Conservation (phyloP, 2,888 invertebrate species). For the Tethea ocularis region DNA sequence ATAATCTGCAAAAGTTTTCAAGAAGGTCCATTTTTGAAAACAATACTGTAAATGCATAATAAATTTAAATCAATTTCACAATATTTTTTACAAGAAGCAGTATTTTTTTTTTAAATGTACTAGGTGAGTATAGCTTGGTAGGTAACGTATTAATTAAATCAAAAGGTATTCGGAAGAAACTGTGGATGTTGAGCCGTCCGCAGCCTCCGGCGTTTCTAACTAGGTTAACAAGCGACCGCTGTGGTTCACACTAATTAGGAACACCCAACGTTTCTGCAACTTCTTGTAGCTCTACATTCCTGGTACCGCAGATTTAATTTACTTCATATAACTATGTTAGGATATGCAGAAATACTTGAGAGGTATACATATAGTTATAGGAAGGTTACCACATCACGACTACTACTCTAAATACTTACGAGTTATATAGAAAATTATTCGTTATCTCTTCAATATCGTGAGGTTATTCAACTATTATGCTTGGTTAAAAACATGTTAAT, state of each 20-base stretch:
- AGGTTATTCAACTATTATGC: too few relatives aligned
- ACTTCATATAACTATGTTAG: too few relatives aligned
- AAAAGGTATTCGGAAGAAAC: conserved; percentile 47
- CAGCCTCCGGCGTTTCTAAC: conserved; percentile 45
- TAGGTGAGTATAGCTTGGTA: conserved; percentile 20
- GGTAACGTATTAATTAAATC: conserved; percentile 42
- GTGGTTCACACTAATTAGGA: conserved; percentile 54
- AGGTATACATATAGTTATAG: too few relatives aligned
- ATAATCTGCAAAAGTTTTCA: neutral
- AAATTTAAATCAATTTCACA: too few relatives aligned
- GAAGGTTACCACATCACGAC: too few relatives aligned
- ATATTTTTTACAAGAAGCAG: neutral
- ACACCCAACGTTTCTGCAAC: conserved; percentile 34
- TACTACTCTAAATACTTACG: too few relatives aligned
- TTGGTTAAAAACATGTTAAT: too few relatives aligned
- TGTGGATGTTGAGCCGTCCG: conserved; percentile 23
- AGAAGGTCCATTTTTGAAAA: too few relatives aligned
- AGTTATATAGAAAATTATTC: too few relatives aligned
- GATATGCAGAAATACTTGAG: too few relatives aligned
- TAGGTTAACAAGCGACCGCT: conserved; percentile 56
- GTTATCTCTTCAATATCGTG: too few relatives aligned
- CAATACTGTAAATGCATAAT: too few relatives aligned
- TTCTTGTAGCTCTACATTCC: conserved; percentile 38
- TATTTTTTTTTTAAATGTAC: conserved; percentile 11
- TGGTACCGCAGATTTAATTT: conserved; percentile 15